Base-by-base conservation (phyloP, 2,888 invertebrate species). In the Exocentrus adspersus region DNA sequence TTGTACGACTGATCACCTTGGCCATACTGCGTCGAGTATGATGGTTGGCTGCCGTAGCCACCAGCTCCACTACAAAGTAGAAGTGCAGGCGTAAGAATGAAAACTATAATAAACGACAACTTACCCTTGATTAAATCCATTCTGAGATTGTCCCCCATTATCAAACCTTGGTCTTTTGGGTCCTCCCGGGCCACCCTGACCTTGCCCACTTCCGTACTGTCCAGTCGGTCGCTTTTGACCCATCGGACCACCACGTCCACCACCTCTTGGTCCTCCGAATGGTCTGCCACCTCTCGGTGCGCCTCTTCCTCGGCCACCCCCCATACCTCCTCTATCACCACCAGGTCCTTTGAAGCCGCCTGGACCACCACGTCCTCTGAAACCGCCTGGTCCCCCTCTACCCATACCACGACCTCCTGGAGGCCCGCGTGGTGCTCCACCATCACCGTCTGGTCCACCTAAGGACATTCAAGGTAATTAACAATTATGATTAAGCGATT, bases 121-220 rank as follows among this genome's bases (percentile, higher is more conserved):
- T 67, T 63, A 75, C 73, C 72, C 71, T 67, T 77, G 77, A 51
- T 75, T 75, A 62, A 74, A 78, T 60, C 80, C 80, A 69, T 80
- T 80, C 53, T 76, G 72, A 9, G 72, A 64, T 41, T 68, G 71
- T 28, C 72, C 71, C 61, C 71, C 70, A 64, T 77, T 76, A 32
- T 79, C 79, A 61, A 76, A 79, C 51, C 79, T 64, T 4, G 77
- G 77, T 53, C 79, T 75, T 60, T 79, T 79, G 0, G 70, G 65
- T 42, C 76, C 75, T 17, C 74, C 76, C 7, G 74, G 75, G 6
- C 77, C 78, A n/a, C 75, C 73, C 19, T 67, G 70, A 30, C 72
- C 74, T 59, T 68, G 69, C 16, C 67, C 69, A 9, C 71, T 70
- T 37, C 74, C 75, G 52, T 68, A 74, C 30, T 73, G 72, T 48